Evolutionary conservation across 2,797 vertebrate species (phyloP).

Genomic region (Okamejei kenojei): DNA sequence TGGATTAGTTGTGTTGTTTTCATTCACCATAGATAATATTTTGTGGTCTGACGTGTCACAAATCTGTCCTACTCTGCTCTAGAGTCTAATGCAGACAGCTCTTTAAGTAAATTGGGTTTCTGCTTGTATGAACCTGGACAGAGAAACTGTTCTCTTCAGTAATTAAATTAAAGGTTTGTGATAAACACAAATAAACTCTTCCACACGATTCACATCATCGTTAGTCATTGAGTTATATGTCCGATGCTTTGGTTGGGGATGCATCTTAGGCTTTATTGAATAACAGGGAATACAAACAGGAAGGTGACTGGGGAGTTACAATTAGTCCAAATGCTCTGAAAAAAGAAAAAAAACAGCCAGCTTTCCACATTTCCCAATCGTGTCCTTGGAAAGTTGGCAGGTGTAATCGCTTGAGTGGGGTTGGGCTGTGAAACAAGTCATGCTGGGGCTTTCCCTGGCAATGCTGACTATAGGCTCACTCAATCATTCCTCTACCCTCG

Average conservation of each 20-base stretch:
- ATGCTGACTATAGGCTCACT: background rate
- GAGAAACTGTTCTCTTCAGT: background rate
- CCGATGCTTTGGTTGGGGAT: background rate
- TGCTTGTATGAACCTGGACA: background rate
- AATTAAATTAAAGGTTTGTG: background rate
- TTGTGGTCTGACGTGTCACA: slow-evolving; percentile 5
- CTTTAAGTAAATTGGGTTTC: background rate
- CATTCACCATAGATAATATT: slow-evolving; percentile 15
- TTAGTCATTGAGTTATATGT: background rate
- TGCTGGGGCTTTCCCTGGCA: background rate
- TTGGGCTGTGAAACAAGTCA: background rate
- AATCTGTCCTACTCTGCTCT: background rate
- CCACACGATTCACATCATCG: background rate
- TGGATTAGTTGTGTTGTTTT: background rate
- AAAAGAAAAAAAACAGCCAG: background rate
- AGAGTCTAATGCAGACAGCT: background rate
- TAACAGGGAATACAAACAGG: background rate
- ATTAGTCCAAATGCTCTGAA: background rate
- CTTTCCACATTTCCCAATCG: background rate
- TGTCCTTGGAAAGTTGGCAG: background rate
- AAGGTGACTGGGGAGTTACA: too few relatives aligned
- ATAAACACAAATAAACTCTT: background rate
- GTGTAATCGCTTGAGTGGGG: background rate
- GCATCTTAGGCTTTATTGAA: background rate
- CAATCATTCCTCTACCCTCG: background rate